Conservation (phyloP, 2,888 invertebrate species). For the Carcina quercana region DNA sequence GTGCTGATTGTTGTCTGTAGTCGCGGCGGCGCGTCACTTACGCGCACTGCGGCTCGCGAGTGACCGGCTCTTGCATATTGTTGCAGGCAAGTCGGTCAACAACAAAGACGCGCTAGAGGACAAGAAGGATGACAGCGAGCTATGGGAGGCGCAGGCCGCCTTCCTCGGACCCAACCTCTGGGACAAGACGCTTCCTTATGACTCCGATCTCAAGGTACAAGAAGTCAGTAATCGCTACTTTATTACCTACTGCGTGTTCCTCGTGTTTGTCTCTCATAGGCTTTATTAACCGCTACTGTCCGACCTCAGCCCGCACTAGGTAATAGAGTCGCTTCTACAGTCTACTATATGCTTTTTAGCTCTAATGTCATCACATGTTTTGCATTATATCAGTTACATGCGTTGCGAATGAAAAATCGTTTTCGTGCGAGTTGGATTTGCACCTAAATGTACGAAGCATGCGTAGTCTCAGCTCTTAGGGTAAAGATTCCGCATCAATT, state of each 20-base stretch:
- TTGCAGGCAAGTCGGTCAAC: slow-evolving; percentile 78
- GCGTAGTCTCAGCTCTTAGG: too few species aligned
- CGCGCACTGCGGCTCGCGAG: slow-evolving; percentile 29
- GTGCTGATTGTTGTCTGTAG: slow-evolving; percentile 9
- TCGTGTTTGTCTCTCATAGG: slow-evolving; percentile 40
- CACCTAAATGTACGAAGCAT: too few species aligned
- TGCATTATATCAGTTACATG: too few species aligned
- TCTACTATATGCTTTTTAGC: slow-evolving; percentile 11
- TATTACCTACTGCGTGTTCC: slow-evolving; percentile 61
- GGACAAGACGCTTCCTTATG: slow-evolving; percentile 95
- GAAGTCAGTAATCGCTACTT: slow-evolving; percentile 75
- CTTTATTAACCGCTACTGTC: slow-evolving; percentile 31
- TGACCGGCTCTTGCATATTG: slow-evolving; percentile 54
- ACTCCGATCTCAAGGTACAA: slow-evolving; percentile 96
- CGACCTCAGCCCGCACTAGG: slow-evolving; percentile 58
- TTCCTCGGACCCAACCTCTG: slow-evolving; percentile 97
- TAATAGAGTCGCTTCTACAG: slow-evolving; percentile 42
- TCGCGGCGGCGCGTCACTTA: too few species aligned
- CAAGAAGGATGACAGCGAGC: slow-evolving; percentile 87
- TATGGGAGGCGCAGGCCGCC: slow-evolving; percentile 96
- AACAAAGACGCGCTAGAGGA: slow-evolving; percentile 78
- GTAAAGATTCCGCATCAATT: too few species aligned
- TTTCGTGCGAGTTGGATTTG: too few species aligned
- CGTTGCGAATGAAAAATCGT: too few species aligned
- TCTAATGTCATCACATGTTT: too few species aligned